phyloP scores from a whole-genome alignment of 2,797 vertebrate species.

The Onychomys leucogaster region DNA sequence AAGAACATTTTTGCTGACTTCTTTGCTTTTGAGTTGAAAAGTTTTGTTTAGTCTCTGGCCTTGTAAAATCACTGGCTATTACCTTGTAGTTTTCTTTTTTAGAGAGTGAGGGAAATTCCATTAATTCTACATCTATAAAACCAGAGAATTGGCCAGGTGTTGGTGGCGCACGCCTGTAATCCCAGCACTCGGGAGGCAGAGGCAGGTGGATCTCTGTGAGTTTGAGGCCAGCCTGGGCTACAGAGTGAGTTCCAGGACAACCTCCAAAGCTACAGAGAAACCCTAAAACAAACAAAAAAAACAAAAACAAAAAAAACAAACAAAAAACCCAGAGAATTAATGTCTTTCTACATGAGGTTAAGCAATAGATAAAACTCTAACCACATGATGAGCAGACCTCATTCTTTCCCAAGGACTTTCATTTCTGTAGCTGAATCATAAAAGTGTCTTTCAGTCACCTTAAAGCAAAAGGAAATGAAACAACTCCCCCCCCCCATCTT shows the following conservation, averaged over 20 bases:
- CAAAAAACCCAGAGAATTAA: slow-evolving; percentile 1
- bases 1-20: slow-evolving; percentile 11
- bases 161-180: too few relatives aligned
- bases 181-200: too few relatives aligned
- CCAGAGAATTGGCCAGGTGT: neutral
- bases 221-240: too few relatives aligned
- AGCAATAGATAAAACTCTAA: neutral
- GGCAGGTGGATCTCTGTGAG: too few relatives aligned
- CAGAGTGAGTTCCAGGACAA: too few relatives aligned
- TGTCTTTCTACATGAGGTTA: neutral
- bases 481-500: neutral
- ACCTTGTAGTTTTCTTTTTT: neutral
- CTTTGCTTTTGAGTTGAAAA: neutral
- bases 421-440: neutral
- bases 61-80: neutral
- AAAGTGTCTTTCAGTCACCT: neutral
- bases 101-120: neutral
- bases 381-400: neutral
- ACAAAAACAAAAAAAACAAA: too few relatives aligned
- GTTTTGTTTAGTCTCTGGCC: neutral
- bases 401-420: neutral
- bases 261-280: too few relatives aligned
- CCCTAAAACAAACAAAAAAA: too few relatives aligned
- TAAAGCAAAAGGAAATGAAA: neutral
- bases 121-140: neutral